A percentile compares a stretch with the other conserved stretches of the same genome.
Evolutionary conservation across 2,797 vertebrate species (phyloP).

Genomic region (Lagodon rhomboides): DNA sequence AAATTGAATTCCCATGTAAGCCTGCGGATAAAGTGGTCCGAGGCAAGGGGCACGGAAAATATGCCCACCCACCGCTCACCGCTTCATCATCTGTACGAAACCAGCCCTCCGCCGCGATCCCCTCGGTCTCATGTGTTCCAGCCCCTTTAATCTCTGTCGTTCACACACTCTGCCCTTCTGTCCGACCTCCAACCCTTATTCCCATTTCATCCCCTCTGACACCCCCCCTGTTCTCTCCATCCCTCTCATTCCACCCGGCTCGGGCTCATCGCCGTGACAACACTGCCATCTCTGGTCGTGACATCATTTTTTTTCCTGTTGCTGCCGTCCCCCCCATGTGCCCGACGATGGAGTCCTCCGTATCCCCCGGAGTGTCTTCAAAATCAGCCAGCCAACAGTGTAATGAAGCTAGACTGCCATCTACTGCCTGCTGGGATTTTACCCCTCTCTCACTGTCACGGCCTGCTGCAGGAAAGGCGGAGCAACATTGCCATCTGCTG

Average conservation of each 20-base stretch:
- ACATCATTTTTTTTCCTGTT: conserved; percentile 39
- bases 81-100: conserved; percentile 63
- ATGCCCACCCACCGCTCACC: conserved; percentile 44
- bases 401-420: conserved; percentile 76
- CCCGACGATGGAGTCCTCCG: conserved; percentile 57
- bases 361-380: conserved; percentile 64
- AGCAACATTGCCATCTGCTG: conserved; percentile 78
- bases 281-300: conserved; percentile 78
- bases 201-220: conserved; percentile 61
- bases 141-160: conserved; percentile 74
- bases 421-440: conserved; percentile 68
- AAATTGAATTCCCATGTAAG: conserved; percentile 70
- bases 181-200: conserved; percentile 77
- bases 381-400: conserved; percentile 41
- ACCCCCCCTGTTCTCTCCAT: conserved; percentile 38
- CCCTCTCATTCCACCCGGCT: conserved; percentile 17
- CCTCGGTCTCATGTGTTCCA: conserved; percentile 57
- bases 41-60: conserved; percentile 45
- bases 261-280: conserved; percentile 47
- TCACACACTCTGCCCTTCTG: conserved; percentile 75
- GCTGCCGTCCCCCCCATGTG: conserved; percentile 33
- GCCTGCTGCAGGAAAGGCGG: conserved; percentile 14
- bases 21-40: conserved; percentile 61
- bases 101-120: conserved; percentile 45
- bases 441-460: conserved; percentile 16